Evolutionary conservation across 2,888 invertebrate species (phyloP).

Genomic region (Erebia epiphron): DNA sequence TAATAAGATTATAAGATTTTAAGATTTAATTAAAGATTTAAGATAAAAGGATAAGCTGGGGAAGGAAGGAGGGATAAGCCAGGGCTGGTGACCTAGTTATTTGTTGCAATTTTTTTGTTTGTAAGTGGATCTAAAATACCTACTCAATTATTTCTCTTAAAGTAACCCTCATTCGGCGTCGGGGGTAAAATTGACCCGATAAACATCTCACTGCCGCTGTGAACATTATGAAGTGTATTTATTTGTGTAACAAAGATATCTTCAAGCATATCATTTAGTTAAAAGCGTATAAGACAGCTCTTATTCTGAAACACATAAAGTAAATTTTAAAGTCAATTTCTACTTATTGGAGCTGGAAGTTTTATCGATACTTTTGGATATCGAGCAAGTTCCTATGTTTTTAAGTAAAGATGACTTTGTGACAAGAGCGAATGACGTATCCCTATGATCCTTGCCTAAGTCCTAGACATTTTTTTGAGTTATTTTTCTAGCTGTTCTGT

Average conservation of each 20-base stretch:
- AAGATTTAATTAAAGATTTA: too few relatives aligned
- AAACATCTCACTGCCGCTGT: conserved; percentile 49
- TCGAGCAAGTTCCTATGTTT: neutral
- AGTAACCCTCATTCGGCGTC: conserved; percentile 42
- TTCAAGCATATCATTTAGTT: conserved; percentile 23
- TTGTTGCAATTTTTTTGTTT: neutral
- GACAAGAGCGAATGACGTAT: too few relatives aligned
- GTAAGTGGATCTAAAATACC: neutral
- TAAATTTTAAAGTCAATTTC: neutral
- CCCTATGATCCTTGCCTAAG: too few relatives aligned
- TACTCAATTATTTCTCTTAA: conserved; percentile 19
- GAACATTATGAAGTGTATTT: conserved; percentile 52
- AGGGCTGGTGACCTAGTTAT: too few relatives aligned
- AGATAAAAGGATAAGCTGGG: too few relatives aligned
- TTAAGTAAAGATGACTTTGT: neutral
- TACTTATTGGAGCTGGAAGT: neutral
- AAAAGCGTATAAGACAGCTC: conserved; percentile 13
- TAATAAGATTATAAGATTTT: too few relatives aligned
- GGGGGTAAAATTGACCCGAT: conserved; percentile 54
- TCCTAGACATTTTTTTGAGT: too few relatives aligned
- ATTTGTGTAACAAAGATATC: conserved; percentile 55
- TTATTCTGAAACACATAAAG: conserved; percentile 31
- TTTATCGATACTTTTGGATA: conserved; percentile 3
- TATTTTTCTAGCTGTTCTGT: too few relatives aligned
- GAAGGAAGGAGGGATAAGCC: too few relatives aligned